Evolutionary conservation across 1,140 invertebrate species (phyloP), one percentile per base, ranked within the genome.

Genomic region (Orius insidiosus): DNA sequence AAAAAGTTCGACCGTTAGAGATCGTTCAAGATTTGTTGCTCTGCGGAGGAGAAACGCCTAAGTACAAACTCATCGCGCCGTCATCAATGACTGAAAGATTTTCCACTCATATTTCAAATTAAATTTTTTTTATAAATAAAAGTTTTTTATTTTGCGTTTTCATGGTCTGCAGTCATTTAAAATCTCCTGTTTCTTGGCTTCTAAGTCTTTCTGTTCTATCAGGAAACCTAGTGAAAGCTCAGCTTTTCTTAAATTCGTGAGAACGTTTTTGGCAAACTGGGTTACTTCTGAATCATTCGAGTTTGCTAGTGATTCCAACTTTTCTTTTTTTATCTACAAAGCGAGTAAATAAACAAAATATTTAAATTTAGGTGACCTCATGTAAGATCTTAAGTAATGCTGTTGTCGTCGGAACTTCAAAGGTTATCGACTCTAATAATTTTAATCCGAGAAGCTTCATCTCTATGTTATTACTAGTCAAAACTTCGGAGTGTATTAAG

Each of bases 51-150:
- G 54, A 56, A 44, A 66, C 60, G 1, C 55, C 55, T 11, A 60
- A 61, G 50, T 67, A 68, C 54, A 55, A 58, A 51, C 55, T 67
- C 1, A 55, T 66, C 13, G 58, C 60, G 9, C 64, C 56, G 35
- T 35, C 15, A 6, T 40, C 38, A 4, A 13, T 40, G 11, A 40
- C 16, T 18, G 38, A 40, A 10, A 40, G 38, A 18, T 40, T 40
- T 18, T 15, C 38, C 3, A 36, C 14, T 5, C 14, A 36, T 11
- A 36, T 36, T 4, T 3, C 35, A 36, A 36, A 36, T 11, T 36
- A n/a, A 36, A 36, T 15, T 33, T 33, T 33, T n/a, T 33, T 6
- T 11, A 36, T 15, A 11, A 15, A 15, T 36, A 36, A 36, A 36
- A 11, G 35, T 36, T 36, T 36, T n/a, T 4, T 15, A 15, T 36